A percentile compares a stretch with the other conserved stretches of the same genome.
These are phyloP conservation scores for Standfussiana lucernea DNA, from an alignment of 2,888 invertebrate species.

Conservation along the genomic window DNA sequence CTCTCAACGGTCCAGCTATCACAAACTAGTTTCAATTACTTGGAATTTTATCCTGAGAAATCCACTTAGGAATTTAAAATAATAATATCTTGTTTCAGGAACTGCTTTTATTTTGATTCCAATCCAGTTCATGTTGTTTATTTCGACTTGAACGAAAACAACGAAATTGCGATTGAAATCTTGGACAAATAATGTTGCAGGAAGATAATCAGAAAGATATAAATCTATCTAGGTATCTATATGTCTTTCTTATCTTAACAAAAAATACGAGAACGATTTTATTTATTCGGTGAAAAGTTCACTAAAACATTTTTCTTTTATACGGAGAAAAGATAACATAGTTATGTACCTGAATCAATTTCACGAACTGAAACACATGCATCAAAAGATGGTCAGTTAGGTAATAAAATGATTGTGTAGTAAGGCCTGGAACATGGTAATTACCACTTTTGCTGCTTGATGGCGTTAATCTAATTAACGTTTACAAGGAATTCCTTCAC, in stretches of 20 bases:
- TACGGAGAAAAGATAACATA: neutral
- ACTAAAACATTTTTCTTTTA: neutral
- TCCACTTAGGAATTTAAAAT: neutral
- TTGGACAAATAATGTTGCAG: neutral
- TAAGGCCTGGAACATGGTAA: neutral
- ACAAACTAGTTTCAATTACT: neutral
- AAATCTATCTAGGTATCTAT: neutral
- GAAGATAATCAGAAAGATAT: neutral
- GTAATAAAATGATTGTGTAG: neutral
- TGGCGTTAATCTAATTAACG: conserved; percentile 21
- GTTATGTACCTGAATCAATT: neutral
- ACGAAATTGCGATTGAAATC: neutral
- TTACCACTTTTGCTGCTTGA: conserved; percentile 14
- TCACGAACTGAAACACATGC: neutral
- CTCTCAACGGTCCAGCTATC: neutral
- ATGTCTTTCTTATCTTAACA: neutral
- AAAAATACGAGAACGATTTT: neutral
- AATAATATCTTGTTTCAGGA: neutral
- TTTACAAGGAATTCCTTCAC: conserved; percentile 13
- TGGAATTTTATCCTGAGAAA: neutral
- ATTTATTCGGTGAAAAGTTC: neutral
- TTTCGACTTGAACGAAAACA: neutral
- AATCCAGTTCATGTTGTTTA: conserved; percentile 12
- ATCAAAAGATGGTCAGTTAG: neutral
- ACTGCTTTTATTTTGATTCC: neutral